A percentile compares a stretch with the other conserved stretches of the same genome.
phyloP scores from a whole-genome alignment of 2,888 invertebrate species.

The Oegoconia quadripuncta region DNA sequence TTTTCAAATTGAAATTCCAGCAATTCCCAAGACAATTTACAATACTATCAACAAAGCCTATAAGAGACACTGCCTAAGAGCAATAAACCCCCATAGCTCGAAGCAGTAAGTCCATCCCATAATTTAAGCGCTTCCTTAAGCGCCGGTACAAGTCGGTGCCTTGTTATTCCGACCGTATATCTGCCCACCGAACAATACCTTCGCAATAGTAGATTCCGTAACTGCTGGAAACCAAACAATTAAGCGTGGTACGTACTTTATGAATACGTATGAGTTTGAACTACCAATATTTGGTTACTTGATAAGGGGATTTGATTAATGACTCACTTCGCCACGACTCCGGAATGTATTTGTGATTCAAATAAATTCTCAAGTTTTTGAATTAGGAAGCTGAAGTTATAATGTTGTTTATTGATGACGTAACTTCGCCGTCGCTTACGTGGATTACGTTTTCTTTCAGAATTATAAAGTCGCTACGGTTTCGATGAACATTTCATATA shows the following conservation, averaged over 20 bases:
- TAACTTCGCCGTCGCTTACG: no score
- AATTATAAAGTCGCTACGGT: no score
- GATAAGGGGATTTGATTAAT: constrained; percentile 10
- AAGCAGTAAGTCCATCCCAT: constrained; percentile 26
- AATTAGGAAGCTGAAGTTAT: no score
- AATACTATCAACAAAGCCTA: constrained; percentile 3
- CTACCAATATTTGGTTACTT: constrained; percentile 12
- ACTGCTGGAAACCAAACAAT: constrained; percentile 25
- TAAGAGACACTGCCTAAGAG: constrained; percentile 13
- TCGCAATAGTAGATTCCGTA: constrained; percentile 18
- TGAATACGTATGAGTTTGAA: constrained; percentile 20
- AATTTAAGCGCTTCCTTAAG: constrained; percentile 22
- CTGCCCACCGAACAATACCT: constrained; percentile 28
- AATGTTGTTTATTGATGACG: no score
- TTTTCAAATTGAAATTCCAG: no score
- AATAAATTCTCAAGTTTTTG: no score
- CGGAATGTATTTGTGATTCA: no score
- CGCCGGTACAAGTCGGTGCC: constrained; percentile 9
- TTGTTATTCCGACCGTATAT: constrained; percentile 25
- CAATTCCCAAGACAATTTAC: constrained; percentile 1
- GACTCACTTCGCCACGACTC: background rate
- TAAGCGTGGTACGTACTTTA: constrained; percentile 17
- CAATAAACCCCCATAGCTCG: constrained; percentile 6
- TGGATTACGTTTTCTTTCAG: no score
- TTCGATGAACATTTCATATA: no score